Evolutionary conservation across 2,888 invertebrate species (phyloP), one percentile per base, ranked within the genome.

Genomic region (Laspeyria flexula): DNA sequence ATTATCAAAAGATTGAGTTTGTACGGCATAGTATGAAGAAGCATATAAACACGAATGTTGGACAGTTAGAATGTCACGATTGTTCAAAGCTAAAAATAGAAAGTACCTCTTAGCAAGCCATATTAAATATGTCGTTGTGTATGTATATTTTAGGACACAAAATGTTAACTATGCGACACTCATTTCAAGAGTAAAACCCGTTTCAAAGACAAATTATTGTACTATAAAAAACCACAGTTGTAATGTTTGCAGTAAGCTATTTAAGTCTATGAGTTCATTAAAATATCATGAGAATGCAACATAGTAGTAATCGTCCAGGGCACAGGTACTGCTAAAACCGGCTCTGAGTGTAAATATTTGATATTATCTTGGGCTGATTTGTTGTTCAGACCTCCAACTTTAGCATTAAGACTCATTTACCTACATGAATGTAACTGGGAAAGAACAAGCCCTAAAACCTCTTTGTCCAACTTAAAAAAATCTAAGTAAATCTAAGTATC

Each of bases 1-100:
- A 35, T 34, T 0, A 0, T 0, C 0, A 0, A n/a, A 45, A 41
- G 11, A 0, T 2, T 18, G 1, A 11, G 1, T 30, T 33, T 0
- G 7, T 23, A 3, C 0, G 21, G 0, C 46, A 45, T n/a, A n/a
- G n/a, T 34, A 18, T 7, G 6, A 0, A 0, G 0, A 4, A 18
- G 0, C 60, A 64, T 15, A n/a, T n/a, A n/a, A n/a, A n/a, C n/a
- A 7, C 4, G 3, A 38, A 12, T 3, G n/a, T 10, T 0, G 47
- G 34, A 16, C n/a, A 41, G n/a, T 45, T 40, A 4, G 34, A 62
- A 29, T 74, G 71, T 35, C 51, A 64, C 15, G 12, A 57, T 15
- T 74, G 73, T 42, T 34, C 7, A 0, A 0, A 21, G 12, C 3
- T 15, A 35, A 44, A 29, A 3, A 5, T 2, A 0, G 0, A n/a